Percentiles rank a stretch among this genome's conserved stretches.
Conservation (phyloP, 2,888 invertebrate genomes). For the Bellardia bayeri region DNA sequence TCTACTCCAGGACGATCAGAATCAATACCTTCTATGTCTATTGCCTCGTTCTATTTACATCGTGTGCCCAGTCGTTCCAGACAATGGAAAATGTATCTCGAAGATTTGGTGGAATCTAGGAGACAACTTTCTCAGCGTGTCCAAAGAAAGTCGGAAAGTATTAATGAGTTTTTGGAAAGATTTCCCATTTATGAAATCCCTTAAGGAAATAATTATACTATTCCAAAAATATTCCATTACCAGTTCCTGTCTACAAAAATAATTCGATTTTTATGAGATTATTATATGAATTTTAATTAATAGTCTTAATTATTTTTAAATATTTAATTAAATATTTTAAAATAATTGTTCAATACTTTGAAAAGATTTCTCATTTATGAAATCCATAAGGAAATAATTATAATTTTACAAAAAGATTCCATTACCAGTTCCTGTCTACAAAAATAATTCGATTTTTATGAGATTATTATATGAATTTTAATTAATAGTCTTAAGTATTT, state of each 20-base stretch:
- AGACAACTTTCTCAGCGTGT: neutral
- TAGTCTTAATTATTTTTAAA: no score
- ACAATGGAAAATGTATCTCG: slow-evolving; percentile 40
- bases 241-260: no score
- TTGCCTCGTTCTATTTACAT: slow-evolving; percentile 15
- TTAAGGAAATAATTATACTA: neutral
- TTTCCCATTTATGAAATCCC: slow-evolving; percentile 23
- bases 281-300: no score
- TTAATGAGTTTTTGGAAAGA: slow-evolving; percentile 39
- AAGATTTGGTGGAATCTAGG: slow-evolving; percentile 28
- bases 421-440: no score
- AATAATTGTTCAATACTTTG: no score
- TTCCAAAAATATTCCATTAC: no score
- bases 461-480: no score
- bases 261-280: no score
- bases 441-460: no score
- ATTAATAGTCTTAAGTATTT: no score
- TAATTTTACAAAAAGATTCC: no score
- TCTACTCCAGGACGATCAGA: neutral
- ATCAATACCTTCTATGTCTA: neutral
- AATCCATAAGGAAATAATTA: neutral
- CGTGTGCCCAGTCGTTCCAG: slow-evolving; percentile 49
- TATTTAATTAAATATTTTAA: no score
- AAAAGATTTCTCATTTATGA: slow-evolving; percentile 30
- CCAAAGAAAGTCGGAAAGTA: neutral